Percentiles rank a stretch among this genome's conserved stretches.
phyloP scores from a whole-genome alignment of 2,797 vertebrate genomes.

The Rallus crepitans region DNA sequence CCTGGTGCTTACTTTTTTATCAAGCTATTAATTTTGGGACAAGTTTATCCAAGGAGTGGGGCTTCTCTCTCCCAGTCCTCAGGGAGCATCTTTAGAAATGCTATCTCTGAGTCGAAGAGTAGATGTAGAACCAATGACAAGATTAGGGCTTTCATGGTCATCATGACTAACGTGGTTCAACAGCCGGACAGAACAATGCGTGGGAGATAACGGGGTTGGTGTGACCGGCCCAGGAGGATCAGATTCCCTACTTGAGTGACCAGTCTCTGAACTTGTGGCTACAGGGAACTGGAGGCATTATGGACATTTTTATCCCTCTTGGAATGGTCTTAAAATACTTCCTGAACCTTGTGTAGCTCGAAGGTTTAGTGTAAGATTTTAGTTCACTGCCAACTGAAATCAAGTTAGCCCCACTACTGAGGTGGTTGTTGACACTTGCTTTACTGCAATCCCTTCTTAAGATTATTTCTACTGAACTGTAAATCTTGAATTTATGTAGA shows the following conservation, averaged over 20 bases:
- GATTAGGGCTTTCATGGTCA: not conserved
- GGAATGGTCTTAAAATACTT: not conserved
- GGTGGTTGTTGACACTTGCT: not conserved
- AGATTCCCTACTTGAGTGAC: not conserved
- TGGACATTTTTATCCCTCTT: not conserved
- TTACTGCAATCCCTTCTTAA: not conserved
- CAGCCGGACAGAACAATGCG: not conserved
- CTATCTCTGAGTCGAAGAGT: not conserved
- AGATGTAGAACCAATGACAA: not conserved
- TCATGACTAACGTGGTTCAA: not conserved
- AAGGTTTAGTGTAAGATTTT: not conserved
- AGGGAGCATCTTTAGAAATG: not conserved
- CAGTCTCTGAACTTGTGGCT: not conserved
- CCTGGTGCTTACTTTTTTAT: constrained; percentile 36
- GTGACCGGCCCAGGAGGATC: not conserved
- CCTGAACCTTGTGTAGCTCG: not conserved
- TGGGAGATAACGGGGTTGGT: not conserved
- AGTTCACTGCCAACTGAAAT: not conserved
- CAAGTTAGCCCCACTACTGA: not conserved
- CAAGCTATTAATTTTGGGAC: constrained; percentile 21
- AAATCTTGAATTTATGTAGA: not conserved
- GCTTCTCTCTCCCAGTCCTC: not conserved
- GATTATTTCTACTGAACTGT: not conserved
- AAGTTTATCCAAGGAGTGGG: not conserved
- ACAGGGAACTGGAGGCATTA: not conserved